Evolutionary conservation across 2,113 vertebrate genomes (phyloP).

Genomic region (Mus musculus): GRCm39 chr5:108937501-108938000

Average conservation of each 20-base stretch:
- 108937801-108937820: neutral
- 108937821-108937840: neutral
- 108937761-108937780: neutral
- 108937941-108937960: neutral
- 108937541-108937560: too few species aligned
- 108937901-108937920: too few species aligned
- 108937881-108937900: too few species aligned
- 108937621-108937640: neutral
- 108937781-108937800: neutral
- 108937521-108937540: too few species aligned
- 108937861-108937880: neutral
- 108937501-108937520: too few species aligned
- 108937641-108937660: neutral
- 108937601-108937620: too few species aligned
- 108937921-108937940: too few species aligned
- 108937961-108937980: neutral
- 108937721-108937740: neutral
- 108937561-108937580: too few species aligned
- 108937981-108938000: neutral
- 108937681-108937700: neutral
- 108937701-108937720: neutral
- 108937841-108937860: neutral
- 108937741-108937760: neutral
- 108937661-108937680: neutral
- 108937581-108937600: too few species aligned